Evolutionary conservation across 2,797 vertebrate genomes (phyloP).

Genomic region (Geotrypetes seraphini): DNA sequence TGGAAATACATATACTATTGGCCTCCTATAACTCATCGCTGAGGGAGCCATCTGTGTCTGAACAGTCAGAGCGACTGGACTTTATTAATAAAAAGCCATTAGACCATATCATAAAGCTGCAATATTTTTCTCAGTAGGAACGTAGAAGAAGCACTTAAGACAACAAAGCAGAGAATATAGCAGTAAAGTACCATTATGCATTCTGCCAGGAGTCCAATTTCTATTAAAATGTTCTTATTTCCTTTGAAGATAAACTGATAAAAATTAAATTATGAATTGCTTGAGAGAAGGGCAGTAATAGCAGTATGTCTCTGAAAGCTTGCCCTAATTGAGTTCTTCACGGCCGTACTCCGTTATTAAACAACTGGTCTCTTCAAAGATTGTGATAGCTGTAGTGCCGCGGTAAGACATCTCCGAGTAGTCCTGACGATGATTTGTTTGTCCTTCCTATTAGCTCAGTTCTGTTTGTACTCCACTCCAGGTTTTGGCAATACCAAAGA

Average conservation of each 20-base stretch:
- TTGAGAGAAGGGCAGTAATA: not conserved
- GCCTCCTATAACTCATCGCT: constrained; percentile 9
- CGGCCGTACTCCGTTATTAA: no score
- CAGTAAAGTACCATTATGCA: constrained; percentile 1
- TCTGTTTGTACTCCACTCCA: no score
- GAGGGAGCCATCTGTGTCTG: not conserved
- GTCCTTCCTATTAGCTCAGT: no score
- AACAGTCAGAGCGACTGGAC: not conserved
- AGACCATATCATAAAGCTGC: constrained; percentile 1
- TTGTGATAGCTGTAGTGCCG: no score
- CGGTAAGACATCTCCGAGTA: no score
- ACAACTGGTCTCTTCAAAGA: no score
- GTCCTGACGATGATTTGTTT: no score
- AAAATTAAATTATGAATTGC: not conserved
- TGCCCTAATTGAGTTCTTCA: no score
- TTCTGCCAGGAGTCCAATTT: constrained; percentile 3
- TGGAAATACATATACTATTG: constrained; percentile 9
- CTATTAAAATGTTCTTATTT: not conserved
- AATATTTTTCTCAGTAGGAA: constrained; percentile 2
- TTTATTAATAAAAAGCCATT: not conserved
- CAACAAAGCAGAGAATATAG: not conserved
- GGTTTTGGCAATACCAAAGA: no score
- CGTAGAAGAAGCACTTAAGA: not conserved
- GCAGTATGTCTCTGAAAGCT: not conserved
- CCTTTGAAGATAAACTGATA: no score